These are phyloP conservation scores for Myopa testacea DNA, from an alignment of 2,888 invertebrate species.

Conservation along the genomic window DNA sequence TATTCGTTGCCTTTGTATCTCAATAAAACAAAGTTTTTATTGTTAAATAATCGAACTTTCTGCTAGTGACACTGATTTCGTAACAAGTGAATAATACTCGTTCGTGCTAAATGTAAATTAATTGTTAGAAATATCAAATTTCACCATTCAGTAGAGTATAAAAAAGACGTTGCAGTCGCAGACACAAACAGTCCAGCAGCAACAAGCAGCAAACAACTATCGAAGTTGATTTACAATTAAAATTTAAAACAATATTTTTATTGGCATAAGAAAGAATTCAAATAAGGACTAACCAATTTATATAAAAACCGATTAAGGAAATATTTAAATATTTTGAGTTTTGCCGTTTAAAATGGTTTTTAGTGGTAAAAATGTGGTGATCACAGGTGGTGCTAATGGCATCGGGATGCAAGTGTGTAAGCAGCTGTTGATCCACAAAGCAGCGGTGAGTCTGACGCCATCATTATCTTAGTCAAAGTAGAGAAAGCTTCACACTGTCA, in stretches of 20 bases:
- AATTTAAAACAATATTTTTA: conserved; percentile 15
- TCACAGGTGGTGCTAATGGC: conserved; percentile 66
- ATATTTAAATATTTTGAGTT: conserved; percentile 1
- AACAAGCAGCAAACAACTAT: conserved; percentile 29
- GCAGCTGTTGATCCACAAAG: conserved; percentile 59
- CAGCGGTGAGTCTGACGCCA: conserved; percentile 53
- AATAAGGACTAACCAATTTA: neutral
- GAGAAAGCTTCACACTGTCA: too few relatives aligned
- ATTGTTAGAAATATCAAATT: conserved; percentile 24
- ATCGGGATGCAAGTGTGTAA: conserved; percentile 66
- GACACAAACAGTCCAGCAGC: conserved; percentile 40
- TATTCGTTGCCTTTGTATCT: neutral
- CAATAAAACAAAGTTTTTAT: conserved; percentile 20
- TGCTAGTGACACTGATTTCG: neutral
- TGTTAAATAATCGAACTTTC: conserved; percentile 19
- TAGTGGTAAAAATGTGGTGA: conserved; percentile 65
- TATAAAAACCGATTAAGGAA: conserved; percentile 17
- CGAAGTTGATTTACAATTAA: conserved; percentile 45
- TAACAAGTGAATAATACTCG: conserved; percentile 1
- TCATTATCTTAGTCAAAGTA: neutral
- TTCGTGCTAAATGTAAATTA: conserved; percentile 2
- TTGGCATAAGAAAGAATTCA: neutral
- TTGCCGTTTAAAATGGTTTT: conserved; percentile 54
- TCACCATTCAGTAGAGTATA: conserved; percentile 39
- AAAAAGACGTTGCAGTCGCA: conserved; percentile 34